Evolutionary conservation across 1,140 invertebrate genomes (phyloP), one percentile per base, ranked within the genome.

Genomic region (Leptestheria dahalacensis): DNA sequence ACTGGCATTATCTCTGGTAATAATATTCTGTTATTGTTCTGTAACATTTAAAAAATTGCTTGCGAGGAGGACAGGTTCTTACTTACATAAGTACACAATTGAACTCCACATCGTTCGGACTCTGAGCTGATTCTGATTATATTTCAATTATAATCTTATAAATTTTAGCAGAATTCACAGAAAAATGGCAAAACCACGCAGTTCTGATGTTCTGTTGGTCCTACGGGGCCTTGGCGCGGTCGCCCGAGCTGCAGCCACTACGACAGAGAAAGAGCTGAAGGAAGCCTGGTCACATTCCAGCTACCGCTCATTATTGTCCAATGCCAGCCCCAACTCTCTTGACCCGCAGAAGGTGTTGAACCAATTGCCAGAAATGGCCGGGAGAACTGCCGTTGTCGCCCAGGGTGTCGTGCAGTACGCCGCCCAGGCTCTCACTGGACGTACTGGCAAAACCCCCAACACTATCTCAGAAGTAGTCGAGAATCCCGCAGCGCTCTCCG

Each of bases 141-240:
- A n/a, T n/a, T n/a, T n/a, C n/a, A n/a, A n/a, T n/a, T n/a, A n/a
- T n/a, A n/a, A n/a, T n/a, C n/a, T n/a, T n/a, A n/a, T n/a, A n/a
- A n/a, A n/a, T n/a, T n/a, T n/a, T n/a, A n/a, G n/a, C n/a, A n/a
- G n/a, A n/a, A n/a, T n/a, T n/a, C n/a, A n/a, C n/a, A n/a, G n/a
- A n/a, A 46, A 60, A 61, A 62, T 62, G 61, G 18, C 61, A 54
- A 60, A 54, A 41, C 23, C 49, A n/a, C 57, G 50, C 21, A 29
- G 49, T 25, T 12, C 55, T 12, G 52, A 62, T 41, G n/a, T 60
- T 15, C 10, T 60, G 18, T 21, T 48, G 3, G 41, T 62, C 33
- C 48, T 62, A 41, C 51, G n/a, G 48, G 57, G 61, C n/a, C 24
- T 60, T 1, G 49, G 49, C 28, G 50, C 48, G 29, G 48, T 62